Evolutionary conservation across 2,113 vertebrate genomes (phyloP).

Genomic region (Tauraco erythrolophus): DNA sequence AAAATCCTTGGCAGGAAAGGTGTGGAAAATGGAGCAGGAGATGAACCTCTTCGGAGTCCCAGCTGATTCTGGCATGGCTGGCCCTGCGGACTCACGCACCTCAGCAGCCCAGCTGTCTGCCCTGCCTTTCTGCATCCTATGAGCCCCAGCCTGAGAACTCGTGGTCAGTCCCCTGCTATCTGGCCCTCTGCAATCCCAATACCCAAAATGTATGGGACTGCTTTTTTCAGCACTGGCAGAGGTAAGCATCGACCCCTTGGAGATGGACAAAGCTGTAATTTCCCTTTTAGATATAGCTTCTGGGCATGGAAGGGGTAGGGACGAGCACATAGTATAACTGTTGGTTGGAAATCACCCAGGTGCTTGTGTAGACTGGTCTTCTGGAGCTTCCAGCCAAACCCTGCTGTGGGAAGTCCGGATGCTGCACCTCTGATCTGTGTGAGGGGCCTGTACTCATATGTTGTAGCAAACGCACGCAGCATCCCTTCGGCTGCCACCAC

Average conservation of each 20-base stretch:
- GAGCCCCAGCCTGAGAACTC: background rate
- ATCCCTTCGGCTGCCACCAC: rapidly evolving
- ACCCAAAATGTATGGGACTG: background rate
- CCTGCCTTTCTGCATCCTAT: background rate
- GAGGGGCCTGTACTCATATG: rapidly evolving
- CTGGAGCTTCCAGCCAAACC: background rate
- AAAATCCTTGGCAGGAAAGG: background rate
- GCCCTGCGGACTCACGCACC: background rate
- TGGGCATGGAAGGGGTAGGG: background rate
- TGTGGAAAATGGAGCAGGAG: background rate
- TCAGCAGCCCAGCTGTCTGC: background rate
- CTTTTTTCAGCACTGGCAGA: background rate
- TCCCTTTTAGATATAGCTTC: background rate
- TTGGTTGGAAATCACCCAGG: background rate
- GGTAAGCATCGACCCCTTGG: background rate
- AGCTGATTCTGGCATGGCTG: background rate
- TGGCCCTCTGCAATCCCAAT: background rate
- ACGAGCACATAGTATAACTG: rapidly evolving
- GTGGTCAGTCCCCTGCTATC: background rate
- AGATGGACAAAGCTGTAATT: background rate
- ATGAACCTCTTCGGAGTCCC: rapidly evolving
- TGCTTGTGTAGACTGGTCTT: background rate
- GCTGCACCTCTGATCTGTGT: background rate
- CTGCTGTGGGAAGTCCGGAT: rapidly evolving
- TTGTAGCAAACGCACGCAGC: background rate